These are phyloP conservation scores for Falco columbarius DNA, from an alignment of 2,797 vertebrate genomes.

Conservation along the genomic window DNA sequence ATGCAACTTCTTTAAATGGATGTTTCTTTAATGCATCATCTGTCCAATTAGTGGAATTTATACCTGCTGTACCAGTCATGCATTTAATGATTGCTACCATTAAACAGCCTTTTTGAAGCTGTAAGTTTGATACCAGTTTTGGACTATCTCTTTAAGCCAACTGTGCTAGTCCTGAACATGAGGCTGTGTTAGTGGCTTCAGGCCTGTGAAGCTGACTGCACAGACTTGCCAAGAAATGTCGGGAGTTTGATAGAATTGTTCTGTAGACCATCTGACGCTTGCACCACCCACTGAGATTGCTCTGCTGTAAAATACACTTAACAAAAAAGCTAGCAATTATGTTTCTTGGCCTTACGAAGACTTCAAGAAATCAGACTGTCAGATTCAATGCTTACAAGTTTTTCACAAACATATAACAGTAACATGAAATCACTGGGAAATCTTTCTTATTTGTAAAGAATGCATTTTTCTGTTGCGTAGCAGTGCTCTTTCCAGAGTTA, in stretches of 20 bases:
- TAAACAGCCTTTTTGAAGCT: background rate
- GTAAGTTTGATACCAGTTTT: background rate
- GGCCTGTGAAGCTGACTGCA: background rate
- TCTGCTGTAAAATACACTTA: background rate
- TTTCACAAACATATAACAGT: background rate
- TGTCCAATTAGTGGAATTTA: background rate
- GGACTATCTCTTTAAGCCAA: background rate
- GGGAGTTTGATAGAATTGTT: background rate
- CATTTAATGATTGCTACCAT: background rate
- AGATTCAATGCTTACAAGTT: background rate
- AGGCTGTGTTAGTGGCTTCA: background rate
- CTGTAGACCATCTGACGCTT: background rate
- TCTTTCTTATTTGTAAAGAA: background rate
- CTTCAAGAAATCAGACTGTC: background rate
- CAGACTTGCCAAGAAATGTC: background rate
- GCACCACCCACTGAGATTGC: background rate
- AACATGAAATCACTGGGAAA: background rate
- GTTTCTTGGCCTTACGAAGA: background rate
- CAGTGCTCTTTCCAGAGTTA: background rate
- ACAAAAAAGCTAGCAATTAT: background rate
- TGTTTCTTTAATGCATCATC: background rate
- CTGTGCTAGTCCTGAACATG: background rate
- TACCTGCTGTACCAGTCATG: background rate
- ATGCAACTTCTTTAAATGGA: background rate
- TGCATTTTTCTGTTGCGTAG: background rate